These are phyloP conservation scores for Zootoca vivipara DNA, from an alignment of 2,113 vertebrate genomes.

Conservation along the genomic window DNA sequence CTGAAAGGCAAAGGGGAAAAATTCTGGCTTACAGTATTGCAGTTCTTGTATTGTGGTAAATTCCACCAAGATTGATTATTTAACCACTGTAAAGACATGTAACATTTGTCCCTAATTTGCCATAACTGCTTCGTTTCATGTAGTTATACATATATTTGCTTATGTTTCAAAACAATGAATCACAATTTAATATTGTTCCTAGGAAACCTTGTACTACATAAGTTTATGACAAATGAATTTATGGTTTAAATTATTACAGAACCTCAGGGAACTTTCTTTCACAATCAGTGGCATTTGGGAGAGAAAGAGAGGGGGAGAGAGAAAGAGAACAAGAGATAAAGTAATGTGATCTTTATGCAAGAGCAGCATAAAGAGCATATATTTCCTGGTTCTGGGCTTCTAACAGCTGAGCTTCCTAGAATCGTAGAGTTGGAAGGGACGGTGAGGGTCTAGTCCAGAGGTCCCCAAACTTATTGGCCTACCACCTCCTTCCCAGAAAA, in stretches of 20 bases:
- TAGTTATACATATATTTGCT: constrained; percentile 63
- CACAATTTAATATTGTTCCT: constrained; percentile 70
- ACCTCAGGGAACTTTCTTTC: constrained; percentile 55
- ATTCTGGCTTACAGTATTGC: constrained; percentile 1
- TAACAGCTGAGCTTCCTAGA: constrained; percentile 3
- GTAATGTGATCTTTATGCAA: constrained; percentile 55
- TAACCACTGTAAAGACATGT: constrained; percentile 19
- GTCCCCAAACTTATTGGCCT: no score
- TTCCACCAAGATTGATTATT: constrained; percentile 38
- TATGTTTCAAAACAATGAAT: constrained; percentile 70
- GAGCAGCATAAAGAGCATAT: constrained; percentile 20
- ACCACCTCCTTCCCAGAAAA: no score
- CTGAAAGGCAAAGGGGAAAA: background rate
- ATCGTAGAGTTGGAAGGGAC: no score
- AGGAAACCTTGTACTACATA: constrained; percentile 58
- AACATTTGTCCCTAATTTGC: constrained; percentile 57
- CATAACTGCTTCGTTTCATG: constrained; percentile 59
- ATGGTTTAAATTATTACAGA: constrained; percentile 73
- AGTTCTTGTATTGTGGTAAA: constrained; percentile 20
- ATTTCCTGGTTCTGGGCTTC: constrained; percentile 35
- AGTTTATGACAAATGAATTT: constrained; percentile 72
- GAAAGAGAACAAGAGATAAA: background rate
- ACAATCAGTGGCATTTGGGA: constrained; percentile 58
- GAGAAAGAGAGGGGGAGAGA: constrained; percentile 36
- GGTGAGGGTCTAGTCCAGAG: no score